Conservation (phyloP, 2,888 invertebrate genomes). For the Archaeoteleia sp. region DNA sequence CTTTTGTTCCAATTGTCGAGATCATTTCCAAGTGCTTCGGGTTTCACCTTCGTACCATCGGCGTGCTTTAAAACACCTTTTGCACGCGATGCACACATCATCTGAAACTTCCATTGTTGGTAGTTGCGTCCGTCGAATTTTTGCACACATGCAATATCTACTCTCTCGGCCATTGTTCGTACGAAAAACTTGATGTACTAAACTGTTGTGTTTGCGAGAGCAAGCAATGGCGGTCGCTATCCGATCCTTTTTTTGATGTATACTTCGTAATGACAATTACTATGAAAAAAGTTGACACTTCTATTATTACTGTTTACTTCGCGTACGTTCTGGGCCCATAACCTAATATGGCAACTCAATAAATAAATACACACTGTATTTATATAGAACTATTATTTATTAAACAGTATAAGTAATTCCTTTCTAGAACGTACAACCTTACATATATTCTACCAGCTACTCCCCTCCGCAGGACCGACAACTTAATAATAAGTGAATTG, state of each 20-base stretch:
- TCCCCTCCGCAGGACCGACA: too few relatives aligned
- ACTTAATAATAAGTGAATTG: too few relatives aligned
- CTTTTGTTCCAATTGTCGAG: slow-evolving; percentile 7
- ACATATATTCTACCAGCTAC: too few relatives aligned
- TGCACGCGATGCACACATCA: slow-evolving; percentile 8
- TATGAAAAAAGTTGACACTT: neutral
- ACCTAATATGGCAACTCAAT: too few relatives aligned
- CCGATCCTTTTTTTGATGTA: too few relatives aligned
- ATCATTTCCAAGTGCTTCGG: neutral
- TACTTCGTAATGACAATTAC: neutral
- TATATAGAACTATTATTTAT: too few relatives aligned
- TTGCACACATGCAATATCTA: neutral
- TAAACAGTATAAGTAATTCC: too few relatives aligned
- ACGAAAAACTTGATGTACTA: too few relatives aligned
- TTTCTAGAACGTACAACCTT: too few relatives aligned
- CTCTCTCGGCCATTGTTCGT: neutral
- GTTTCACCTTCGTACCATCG: slow-evolving; percentile 20
- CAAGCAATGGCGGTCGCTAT: too few relatives aligned
- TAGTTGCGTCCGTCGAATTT: slow-evolving; percentile 28
- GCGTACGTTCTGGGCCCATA: slow-evolving; percentile 9
- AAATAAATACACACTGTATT: too few relatives aligned
- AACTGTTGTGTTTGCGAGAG: too few relatives aligned
- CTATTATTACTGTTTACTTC: neutral
- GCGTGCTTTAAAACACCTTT: slow-evolving; percentile 15
- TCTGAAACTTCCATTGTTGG: slow-evolving; percentile 32